These are phyloP conservation scores for Coelopa frigida DNA, from an alignment of 1,140 invertebrate species.

Conservation along the genomic window DNA sequence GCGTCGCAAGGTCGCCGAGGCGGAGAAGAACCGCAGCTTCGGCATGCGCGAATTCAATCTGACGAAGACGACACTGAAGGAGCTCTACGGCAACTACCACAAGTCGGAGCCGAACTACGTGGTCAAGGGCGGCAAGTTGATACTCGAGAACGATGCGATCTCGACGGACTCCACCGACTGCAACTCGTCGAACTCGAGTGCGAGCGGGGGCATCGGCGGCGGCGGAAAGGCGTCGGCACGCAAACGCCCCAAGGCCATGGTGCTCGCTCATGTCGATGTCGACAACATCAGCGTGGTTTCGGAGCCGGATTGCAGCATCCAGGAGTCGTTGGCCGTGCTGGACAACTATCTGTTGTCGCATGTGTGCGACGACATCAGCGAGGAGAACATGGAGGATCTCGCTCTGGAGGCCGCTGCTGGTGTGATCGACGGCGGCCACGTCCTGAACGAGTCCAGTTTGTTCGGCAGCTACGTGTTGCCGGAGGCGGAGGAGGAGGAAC, in stretches of 20 bases:
- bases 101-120: constrained; percentile 13
- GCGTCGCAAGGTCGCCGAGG: constrained; percentile 17
- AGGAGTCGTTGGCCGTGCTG: constrained; percentile 4
- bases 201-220: neutral
- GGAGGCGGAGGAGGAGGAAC: no score
- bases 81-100: constrained; percentile 28
- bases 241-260: neutral
- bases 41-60: constrained; percentile 35
- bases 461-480: no score
- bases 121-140: constrained; percentile 10
- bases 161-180: constrained; percentile 6
- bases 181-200: constrained; percentile 2
- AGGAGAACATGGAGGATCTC: neutral
- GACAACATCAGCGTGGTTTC: no score
- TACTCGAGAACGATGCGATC: constrained; percentile 12
- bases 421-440: neutral
- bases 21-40: constrained; percentile 24
- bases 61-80: constrained; percentile 31
- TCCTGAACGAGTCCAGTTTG: no score
- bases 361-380: neutral
- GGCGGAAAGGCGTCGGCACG: neutral
- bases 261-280: constrained; percentile 3
- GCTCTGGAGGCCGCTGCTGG: neutral
- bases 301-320: neutral
- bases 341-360: constrained; percentile 6